Evolutionary conservation across 2,888 invertebrate species (phyloP).

Genomic region (Aphrophora alni): DNA sequence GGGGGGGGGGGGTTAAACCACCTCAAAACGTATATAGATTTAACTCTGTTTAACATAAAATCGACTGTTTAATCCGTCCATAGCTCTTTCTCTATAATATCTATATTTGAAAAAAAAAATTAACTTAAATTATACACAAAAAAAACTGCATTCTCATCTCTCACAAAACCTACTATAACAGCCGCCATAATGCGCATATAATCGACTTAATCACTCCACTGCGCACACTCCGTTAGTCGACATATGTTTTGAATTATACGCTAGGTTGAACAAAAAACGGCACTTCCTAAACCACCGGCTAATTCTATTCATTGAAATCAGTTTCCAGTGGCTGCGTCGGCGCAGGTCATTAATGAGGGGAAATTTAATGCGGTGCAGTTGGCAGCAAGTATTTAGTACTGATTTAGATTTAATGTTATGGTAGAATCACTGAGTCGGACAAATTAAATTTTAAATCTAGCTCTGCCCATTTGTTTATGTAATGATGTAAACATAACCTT

Average conservation of each 20-base stretch:
- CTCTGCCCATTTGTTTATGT: too few relatives aligned
- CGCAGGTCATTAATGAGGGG: background rate
- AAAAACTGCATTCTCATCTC: too few relatives aligned
- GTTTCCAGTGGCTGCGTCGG: background rate
- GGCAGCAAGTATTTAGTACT: background rate
- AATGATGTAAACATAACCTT: too few relatives aligned
- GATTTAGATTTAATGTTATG: background rate
- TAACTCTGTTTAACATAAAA: too few relatives aligned
- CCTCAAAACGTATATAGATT: too few relatives aligned
- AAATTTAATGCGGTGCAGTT: background rate
- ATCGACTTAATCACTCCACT: background rate
- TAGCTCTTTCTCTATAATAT: too few relatives aligned
- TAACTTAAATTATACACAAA: too few relatives aligned
- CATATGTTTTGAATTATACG: background rate
- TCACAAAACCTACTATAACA: background rate
- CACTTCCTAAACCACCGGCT: background rate
- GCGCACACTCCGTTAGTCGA: background rate
- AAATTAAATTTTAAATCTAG: too few relatives aligned
- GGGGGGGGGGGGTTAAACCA: too few relatives aligned
- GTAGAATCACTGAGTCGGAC: background rate
- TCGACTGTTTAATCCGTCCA: too few relatives aligned
- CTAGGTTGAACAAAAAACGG: background rate
- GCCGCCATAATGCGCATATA: background rate
- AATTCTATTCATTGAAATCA: background rate
- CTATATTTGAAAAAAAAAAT: too few relatives aligned